Conservation (phyloP, 53 echinoderm and acorn worm species). For the Glandiceps talaboti region DNA sequence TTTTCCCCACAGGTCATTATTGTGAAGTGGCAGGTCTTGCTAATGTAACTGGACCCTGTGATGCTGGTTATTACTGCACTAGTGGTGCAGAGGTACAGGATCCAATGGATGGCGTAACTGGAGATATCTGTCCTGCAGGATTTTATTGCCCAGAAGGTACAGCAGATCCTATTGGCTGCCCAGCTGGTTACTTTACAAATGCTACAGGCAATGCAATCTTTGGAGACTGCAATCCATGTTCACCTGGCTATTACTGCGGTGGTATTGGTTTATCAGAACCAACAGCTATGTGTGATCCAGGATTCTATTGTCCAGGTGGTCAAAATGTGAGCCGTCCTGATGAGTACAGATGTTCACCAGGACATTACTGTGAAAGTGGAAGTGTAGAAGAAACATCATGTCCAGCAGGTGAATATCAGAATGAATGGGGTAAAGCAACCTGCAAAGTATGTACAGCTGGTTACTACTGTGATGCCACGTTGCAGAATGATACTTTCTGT, state of each 20-base stretch:
- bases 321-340: constrained; percentile 82
- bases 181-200: constrained; percentile 78
- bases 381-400: constrained; percentile 48
- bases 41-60: constrained; percentile 65
- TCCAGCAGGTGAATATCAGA: constrained; percentile 73
- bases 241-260: constrained; percentile 81
- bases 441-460: constrained; percentile 81
- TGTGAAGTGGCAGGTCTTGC: constrained; percentile 64
- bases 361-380: constrained; percentile 61
- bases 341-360: constrained; percentile 76
- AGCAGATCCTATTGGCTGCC: constrained; percentile 75
- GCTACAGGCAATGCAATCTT: constrained; percentile 55
- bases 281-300: constrained; percentile 61
- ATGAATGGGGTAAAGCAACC: constrained; percentile 70
- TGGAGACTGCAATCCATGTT: constrained; percentile 71
- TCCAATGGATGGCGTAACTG: constrained; percentile 63
- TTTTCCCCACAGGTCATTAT: constrained; percentile 87
- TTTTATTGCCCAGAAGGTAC: constrained; percentile 79
- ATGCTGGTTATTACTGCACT: constrained; percentile 77
- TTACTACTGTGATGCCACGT: constrained; percentile 83
- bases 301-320: constrained; percentile 88
- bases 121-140: constrained; percentile 63
- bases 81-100: constrained; percentile 53
- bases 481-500: constrained; percentile 81
- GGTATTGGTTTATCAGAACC: constrained; percentile 66